Conservation (phyloP, 2,797 vertebrate species). For the Lerista edwardsae region DNA sequence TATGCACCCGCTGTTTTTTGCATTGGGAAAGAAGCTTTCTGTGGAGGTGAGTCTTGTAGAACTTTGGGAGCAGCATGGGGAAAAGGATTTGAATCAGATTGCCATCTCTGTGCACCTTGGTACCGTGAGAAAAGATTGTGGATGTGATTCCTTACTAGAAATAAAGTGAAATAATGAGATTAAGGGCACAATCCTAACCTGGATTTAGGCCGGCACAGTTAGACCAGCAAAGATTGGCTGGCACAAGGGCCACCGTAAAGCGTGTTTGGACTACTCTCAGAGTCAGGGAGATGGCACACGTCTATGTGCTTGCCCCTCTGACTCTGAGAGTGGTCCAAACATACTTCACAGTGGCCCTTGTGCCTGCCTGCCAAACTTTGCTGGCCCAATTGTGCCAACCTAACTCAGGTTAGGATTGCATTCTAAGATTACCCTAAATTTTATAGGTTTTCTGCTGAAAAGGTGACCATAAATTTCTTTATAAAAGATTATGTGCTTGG, state of each 20-base stretch:
- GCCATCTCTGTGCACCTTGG: not conserved
- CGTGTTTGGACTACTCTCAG: no score
- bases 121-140: not conserved
- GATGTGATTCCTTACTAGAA: not conserved
- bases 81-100: not conserved
- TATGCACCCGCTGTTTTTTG: slow-evolving; percentile 83
- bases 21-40: slow-evolving; percentile 81
- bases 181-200: no score
- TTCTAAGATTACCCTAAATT: accelerated
- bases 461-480: not conserved
- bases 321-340: no score
- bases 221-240: no score
- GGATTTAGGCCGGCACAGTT: no score
- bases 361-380: no score
- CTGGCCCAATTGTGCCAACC: no score
- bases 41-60: slow-evolving; percentile 77
- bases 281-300: no score
- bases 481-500: not conserved
- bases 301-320: no score
- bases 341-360: no score
- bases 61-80: not conserved
- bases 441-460: not conserved
- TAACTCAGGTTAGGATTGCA: no score
- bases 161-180: not conserved
- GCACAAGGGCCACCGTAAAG: no score